Conservation (phyloP, 2,113 vertebrate genomes). For the Hyperopisus bebe region DNA sequence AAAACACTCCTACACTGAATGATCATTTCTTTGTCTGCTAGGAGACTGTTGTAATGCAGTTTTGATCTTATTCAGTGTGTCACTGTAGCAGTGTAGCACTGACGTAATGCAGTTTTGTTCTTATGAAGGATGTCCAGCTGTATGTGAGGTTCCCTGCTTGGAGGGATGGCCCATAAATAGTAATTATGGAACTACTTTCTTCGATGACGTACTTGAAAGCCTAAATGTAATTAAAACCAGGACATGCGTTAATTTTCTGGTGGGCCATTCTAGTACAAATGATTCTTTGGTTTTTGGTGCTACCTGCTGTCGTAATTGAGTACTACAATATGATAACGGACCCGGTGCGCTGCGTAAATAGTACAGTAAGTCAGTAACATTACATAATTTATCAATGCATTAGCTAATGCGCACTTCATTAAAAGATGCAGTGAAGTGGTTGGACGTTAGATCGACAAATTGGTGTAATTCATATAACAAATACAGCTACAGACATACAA, state of each 20-base stretch:
- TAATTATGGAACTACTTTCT: neutral
- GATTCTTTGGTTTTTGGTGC: neutral
- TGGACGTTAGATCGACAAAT: neutral
- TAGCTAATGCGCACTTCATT: neutral
- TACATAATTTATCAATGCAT: neutral
- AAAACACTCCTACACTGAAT: neutral
- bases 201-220: neutral
- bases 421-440: neutral
- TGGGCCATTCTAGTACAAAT: neutral
- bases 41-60: neutral
- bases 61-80: neutral
- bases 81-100: neutral
- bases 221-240: neutral
- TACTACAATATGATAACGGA: neutral
- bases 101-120: neutral
- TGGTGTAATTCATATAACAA: neutral
- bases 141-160: neutral
- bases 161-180: neutral
- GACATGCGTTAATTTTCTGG: neutral
- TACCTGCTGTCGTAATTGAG: neutral
- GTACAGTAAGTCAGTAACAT: neutral
- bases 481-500: neutral
- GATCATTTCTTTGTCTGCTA: neutral
- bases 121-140: neutral
- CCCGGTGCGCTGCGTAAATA: neutral